These are phyloP conservation scores for Emydocephalus ijimae DNA, from an alignment of 2,113 vertebrate species.

Conservation along the genomic window DNA sequence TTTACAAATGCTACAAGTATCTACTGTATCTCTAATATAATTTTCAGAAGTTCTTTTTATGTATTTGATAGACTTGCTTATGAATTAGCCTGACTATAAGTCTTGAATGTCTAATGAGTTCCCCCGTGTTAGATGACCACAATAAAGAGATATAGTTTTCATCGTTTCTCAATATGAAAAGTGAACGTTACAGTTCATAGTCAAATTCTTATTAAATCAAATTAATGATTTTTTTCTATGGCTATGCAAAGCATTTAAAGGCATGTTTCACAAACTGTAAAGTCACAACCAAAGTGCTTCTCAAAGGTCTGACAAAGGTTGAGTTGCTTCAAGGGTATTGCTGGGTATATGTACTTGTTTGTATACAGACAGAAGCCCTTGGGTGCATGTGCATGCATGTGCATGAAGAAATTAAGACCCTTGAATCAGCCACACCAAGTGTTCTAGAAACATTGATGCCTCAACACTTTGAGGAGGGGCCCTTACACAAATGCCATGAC, in stretches of 20 bases:
- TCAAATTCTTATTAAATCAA: background rate
- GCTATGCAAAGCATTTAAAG: background rate
- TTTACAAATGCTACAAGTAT: background rate
- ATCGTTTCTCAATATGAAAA: background rate
- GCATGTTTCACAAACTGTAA: background rate
- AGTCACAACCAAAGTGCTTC: background rate
- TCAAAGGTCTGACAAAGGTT: background rate
- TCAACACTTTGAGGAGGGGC: background rate
- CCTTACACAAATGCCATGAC: background rate
- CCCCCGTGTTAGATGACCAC: background rate
- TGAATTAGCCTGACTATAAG: background rate
- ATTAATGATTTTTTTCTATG: background rate
- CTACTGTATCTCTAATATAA: background rate
- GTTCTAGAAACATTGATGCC: background rate
- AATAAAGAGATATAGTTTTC: background rate
- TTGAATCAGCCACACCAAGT: background rate
- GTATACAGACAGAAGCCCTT: background rate
- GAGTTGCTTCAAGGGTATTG: background rate
- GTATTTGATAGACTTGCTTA: background rate
- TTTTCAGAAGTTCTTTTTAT: background rate
- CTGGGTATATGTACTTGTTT: background rate
- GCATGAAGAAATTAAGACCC: background rate
- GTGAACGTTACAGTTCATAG: background rate
- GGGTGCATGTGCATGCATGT: background rate
- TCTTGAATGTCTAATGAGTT: background rate